Percentiles rank a stretch among this genome's conserved stretches.
phyloP scores from a whole-genome alignment of 2,797 vertebrate species.

The Pangasius djambal region DNA sequence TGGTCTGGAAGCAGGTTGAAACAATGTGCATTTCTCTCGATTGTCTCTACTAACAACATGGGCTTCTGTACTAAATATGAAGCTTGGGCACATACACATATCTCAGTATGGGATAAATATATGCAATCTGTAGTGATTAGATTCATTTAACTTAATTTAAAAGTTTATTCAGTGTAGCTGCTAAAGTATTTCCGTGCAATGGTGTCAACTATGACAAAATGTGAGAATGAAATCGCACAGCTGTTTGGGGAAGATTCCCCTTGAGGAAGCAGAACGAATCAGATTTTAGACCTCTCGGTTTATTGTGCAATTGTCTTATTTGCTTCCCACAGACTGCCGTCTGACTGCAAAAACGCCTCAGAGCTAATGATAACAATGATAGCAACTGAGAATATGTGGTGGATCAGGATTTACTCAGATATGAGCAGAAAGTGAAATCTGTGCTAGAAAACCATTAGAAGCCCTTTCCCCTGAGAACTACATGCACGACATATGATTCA shows the following conservation, averaged over 20 bases:
- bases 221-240: background rate
- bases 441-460: constrained; percentile 7
- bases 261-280: constrained; percentile 9
- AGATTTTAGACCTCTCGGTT: background rate
- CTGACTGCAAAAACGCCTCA: constrained; percentile 10
- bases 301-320: constrained; percentile 24
- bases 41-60: background rate
- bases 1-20: background rate
- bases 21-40: constrained; percentile 13
- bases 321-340: constrained; percentile 11
- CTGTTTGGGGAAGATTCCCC: background rate
- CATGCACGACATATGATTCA: constrained; percentile 24
- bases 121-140: background rate
- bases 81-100: background rate
- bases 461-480: constrained; percentile 17
- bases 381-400: constrained; percentile 17
- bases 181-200: background rate
- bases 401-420: constrained; percentile 1
- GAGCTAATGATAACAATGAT: constrained; percentile 6
- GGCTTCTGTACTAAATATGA: background rate
- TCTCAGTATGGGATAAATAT: constrained; percentile 11
- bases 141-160: background rate
- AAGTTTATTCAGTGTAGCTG: constrained; percentile 3
- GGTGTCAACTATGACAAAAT: background rate
- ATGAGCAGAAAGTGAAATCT: constrained; percentile 31